Conservation (phyloP, 2,797 vertebrate species). For the Gadopsis bispinosus region DNA sequence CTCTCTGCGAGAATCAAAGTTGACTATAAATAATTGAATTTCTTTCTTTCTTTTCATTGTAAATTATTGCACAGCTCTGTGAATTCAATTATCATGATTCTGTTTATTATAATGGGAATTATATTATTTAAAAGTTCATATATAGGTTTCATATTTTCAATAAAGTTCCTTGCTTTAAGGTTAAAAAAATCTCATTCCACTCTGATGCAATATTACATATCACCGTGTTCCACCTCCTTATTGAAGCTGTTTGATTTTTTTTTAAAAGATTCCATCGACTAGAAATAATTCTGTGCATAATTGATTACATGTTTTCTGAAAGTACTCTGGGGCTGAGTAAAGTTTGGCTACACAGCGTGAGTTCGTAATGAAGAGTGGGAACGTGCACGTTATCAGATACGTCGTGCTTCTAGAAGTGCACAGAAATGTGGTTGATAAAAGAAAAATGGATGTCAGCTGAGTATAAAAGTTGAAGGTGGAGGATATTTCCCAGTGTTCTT, state of each 20-base stretch:
- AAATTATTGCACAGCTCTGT: not conserved
- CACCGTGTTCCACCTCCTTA: not conserved
- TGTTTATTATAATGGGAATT: not conserved
- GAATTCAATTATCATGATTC: not conserved
- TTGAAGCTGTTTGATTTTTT: not conserved
- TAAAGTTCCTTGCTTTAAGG: accelerated
- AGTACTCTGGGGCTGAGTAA: not conserved
- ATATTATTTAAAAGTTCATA: not conserved
- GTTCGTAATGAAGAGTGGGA: not conserved
- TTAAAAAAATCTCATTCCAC: not conserved
- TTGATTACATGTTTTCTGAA: not conserved
- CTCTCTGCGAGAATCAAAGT: conserved; percentile 2
- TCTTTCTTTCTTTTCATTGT: not conserved
- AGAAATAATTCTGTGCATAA: not conserved
- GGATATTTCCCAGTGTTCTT: not conserved
- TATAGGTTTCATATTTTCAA: not conserved
- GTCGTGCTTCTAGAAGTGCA: conserved; percentile 1
- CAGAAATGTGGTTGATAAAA: not conserved
- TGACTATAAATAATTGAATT: not conserved
- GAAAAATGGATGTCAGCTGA: not conserved
- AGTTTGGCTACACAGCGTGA: not conserved
- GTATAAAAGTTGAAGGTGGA: not conserved
- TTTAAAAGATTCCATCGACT: not conserved
- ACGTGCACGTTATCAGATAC: conserved; percentile 1
- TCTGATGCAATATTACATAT: too few species aligned